Conservation (phyloP, 2,113 vertebrate genomes). For the Eclectus roratus region DNA sequence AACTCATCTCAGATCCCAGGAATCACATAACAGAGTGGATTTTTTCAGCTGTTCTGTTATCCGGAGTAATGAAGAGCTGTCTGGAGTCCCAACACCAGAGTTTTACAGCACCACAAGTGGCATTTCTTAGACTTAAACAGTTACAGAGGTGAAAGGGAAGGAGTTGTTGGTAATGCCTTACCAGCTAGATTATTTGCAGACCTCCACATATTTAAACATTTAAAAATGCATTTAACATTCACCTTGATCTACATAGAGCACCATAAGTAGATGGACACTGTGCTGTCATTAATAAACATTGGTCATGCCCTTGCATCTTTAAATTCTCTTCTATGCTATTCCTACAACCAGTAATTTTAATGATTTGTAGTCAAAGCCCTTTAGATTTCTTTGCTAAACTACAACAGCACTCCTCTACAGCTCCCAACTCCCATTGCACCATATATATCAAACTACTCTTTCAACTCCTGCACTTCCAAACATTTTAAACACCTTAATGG, state of each 20-base stretch:
- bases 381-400: conserved; percentile 23
- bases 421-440: conserved; percentile 41
- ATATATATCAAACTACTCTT: conserved; percentile 65
- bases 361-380: not conserved
- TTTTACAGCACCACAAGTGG: not conserved
- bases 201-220: not conserved
- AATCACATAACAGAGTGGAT: no score
- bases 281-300: not conserved
- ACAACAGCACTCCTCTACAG: not conserved
- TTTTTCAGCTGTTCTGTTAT: not conserved
- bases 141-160: not conserved
- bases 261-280: not conserved
- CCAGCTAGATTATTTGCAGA: not conserved
- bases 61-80: not conserved
- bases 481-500: conserved; percentile 74
- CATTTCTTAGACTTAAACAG: not conserved
- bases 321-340: not conserved
- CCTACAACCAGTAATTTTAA: not conserved
- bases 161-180: not conserved
- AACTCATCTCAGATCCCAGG: not conserved
- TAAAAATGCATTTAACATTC: not conserved
- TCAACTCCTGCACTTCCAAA: conserved; percentile 66
- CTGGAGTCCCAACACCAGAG: not conserved
- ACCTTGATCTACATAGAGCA: not conserved
- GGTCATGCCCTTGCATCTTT: not conserved